Base-by-base conservation (phyloP, 2,888 invertebrate species). In the Chrysopilus asiliformis region DNA sequence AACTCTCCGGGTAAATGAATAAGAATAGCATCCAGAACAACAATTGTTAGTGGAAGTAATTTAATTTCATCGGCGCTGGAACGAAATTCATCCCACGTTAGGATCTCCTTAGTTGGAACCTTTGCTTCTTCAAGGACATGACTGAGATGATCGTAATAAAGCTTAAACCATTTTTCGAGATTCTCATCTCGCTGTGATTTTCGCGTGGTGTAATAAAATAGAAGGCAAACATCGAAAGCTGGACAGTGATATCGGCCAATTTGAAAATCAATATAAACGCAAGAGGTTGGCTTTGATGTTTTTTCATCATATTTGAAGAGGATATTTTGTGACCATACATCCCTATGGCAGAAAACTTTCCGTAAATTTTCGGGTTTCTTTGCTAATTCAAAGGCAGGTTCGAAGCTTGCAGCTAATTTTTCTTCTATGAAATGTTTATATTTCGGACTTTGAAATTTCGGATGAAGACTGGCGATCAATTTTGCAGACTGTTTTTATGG, bases 341-440 rank as follows among this genome's bases (percentile, higher is more conserved):
- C 63, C 3, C 58, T 52, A 47, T 64, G 63, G 15, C 65, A 65
- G 1, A 70, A 43, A 1, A 67, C 68, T 45, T 68, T 68, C 7
- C 55, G 47, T 45, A 60, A 55, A 15, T 42, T 47, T 39, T 49
- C 26, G 1, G 65, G 55, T 5, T 61, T 56, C 13, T 49, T 40
- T 0, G 46, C 47, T 3, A 56, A 41, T 2, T 47, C 34, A 16
- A 51, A 45, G 4, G 51, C 47, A 25, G 52, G 39, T 1, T 43
- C 32, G 2, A 57, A 34, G 0, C 53, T 37, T 12, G 46, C 24
- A 13, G 42, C 49, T 1, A 60, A 52, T 31, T 53, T 39, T 1
- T 45, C 34, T 3, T 45, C 35, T 3, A 60, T 53, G 17, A 53
- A 53, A 1, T 37, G 34, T 35, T 53, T 48, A 4, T 48, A 40